Percentiles rank a stretch among this genome's conserved stretches.
These are phyloP conservation scores for Rhadina sibilatrix DNA, from an alignment of 2,113 vertebrate species.

Conservation along the genomic window DNA sequence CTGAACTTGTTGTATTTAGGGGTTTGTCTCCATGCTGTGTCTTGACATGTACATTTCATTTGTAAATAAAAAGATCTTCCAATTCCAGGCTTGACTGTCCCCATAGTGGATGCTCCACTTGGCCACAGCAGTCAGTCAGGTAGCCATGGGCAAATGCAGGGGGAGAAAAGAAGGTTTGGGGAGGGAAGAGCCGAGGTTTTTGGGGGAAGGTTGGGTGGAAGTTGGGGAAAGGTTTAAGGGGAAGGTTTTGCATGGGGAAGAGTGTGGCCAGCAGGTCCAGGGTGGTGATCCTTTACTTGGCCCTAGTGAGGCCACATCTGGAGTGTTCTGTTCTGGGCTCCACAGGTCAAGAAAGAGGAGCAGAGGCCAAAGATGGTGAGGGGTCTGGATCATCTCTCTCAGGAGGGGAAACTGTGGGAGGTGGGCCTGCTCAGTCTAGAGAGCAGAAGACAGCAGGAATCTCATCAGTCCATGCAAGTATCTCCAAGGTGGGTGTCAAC, in stretches of 20 bases:
- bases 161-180: not conserved
- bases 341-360: not conserved
- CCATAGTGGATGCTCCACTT: not conserved
- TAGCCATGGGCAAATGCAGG: not conserved
- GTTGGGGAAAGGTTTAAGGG: not conserved
- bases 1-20: not conserved
- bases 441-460: not conserved
- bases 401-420: not conserved
- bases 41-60: not conserved
- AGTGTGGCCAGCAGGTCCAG: not conserved
- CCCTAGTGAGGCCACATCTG: not conserved
- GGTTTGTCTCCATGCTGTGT: not conserved
- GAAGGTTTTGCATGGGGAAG: not conserved
- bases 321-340: not conserved
- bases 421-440: not conserved
- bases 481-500: not conserved
- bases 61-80: conserved; percentile 20
- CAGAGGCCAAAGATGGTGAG: not conserved
- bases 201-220: not conserved
- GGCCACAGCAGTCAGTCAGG: not conserved
- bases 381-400: not conserved
- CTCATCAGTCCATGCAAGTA: not conserved
- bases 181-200: not conserved
- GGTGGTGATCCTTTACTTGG: not conserved
- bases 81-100: not conserved